Percentiles rank a stretch among this genome's conserved stretches.
Evolutionary conservation across 2,797 vertebrate genomes (phyloP).

Genomic region (Tympanoctomys barrerae): DNA sequence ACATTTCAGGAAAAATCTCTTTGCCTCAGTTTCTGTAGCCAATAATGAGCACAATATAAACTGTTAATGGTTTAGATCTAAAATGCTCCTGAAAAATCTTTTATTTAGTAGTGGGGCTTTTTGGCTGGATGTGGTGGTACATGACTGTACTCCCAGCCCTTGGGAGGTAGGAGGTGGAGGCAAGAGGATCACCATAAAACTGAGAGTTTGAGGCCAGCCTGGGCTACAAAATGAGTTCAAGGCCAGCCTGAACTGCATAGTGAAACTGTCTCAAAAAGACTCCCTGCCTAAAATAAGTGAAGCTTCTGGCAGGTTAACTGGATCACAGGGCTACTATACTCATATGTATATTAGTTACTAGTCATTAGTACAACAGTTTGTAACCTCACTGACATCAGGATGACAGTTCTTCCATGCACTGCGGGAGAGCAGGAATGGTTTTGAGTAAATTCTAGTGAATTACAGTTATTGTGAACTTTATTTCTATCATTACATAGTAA

Average conservation of each 20-base stretch:
- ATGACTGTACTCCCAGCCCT: background rate
- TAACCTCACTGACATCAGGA: background rate
- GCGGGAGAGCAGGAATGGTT: background rate
- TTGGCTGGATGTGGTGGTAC: background rate
- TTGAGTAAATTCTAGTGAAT: background rate
- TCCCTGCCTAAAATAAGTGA: background rate
- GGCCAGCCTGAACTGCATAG: background rate
- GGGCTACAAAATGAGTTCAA: background rate
- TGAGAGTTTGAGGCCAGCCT: background rate
- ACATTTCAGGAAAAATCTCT: constrained; percentile 31
- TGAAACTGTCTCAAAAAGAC: background rate
- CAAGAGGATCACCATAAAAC: background rate
- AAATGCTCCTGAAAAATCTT: background rate
- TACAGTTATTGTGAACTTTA: background rate
- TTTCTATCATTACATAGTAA: background rate
- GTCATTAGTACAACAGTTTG: background rate
- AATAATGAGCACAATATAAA: background rate
- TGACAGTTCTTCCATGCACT: background rate
- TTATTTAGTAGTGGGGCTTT: background rate
- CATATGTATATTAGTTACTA: background rate
- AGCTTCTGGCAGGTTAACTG: background rate
- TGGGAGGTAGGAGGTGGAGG: background rate
- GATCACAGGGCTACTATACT: background rate
- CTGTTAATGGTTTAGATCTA: background rate
- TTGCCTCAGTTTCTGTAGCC: background rate